These are phyloP conservation scores for Trogon melanurus DNA, from an alignment of 2,113 vertebrate species.

Conservation along the genomic window DNA sequence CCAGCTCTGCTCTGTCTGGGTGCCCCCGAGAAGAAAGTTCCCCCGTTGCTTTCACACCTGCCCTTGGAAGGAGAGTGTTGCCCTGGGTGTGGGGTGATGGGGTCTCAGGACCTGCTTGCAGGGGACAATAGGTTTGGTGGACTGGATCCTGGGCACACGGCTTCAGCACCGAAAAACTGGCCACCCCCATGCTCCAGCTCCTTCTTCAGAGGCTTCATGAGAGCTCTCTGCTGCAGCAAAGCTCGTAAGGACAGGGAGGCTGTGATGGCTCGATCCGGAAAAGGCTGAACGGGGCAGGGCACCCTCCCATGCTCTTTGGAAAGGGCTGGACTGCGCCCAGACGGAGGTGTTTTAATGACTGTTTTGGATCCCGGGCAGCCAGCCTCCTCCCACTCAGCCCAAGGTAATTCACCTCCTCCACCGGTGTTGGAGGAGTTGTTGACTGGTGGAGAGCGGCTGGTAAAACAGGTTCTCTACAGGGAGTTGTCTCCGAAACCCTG, in stretches of 20 bases:
- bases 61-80: not conserved
- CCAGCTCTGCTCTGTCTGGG: not conserved
- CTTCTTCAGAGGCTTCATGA: accelerated
- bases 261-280: not conserved
- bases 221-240: not conserved
- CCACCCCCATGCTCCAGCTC: not conserved
- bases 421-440: slow-evolving; percentile 21
- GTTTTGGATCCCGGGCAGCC: slow-evolving; percentile 53
- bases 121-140: not conserved
- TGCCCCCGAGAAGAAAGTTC: accelerated
- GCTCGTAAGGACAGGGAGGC: accelerated
- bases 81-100: accelerated
- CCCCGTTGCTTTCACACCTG: accelerated
- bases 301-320: not conserved
- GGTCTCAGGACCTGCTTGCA: accelerated
- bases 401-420: slow-evolving; percentile 56
- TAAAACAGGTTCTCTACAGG: slow-evolving; percentile 77
- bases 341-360: slow-evolving; percentile 57
- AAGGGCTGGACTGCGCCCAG: slow-evolving; percentile 10
- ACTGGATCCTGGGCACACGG: not conserved
- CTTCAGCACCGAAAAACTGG: not conserved
- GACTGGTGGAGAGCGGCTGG: slow-evolving; percentile 70
- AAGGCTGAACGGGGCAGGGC: not conserved
- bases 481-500: slow-evolving; percentile 69
- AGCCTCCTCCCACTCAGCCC: slow-evolving; percentile 52